A percentile compares a stretch with the other conserved stretches of the same genome.
phyloP scores from a whole-genome alignment of 2,797 vertebrate genomes.

The Pipistrellus nathusii region DNA sequence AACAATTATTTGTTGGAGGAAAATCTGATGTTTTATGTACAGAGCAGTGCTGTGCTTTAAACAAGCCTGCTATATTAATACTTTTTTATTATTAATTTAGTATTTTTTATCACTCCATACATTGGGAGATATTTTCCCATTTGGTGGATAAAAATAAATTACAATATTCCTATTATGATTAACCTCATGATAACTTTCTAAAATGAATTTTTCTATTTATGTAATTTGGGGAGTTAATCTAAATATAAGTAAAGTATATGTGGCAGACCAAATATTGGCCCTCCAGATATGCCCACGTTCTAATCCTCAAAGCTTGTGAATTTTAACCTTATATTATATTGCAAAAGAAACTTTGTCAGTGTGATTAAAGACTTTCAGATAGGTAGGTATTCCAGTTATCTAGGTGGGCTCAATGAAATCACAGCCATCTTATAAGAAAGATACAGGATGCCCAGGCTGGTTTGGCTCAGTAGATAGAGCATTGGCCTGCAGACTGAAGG shows the following conservation, averaged over 20 bases:
- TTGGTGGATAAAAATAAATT: conserved; percentile 45
- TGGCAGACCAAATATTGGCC: neutral
- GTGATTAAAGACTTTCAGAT: neutral
- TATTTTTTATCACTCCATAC: conserved; percentile 31
- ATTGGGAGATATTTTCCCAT: conserved; percentile 9
- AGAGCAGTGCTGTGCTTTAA: conserved; percentile 54
- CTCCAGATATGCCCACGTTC: neutral
- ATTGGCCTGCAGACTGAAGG: too few relatives aligned
- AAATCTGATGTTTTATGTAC: conserved; percentile 39
- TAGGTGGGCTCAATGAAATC: neutral
- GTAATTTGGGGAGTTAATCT: neutral
- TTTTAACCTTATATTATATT: neutral
- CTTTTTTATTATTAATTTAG: neutral
- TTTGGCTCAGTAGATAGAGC: too few relatives aligned
- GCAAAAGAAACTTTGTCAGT: neutral
- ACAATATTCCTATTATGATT: neutral
- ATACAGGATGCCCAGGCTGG: neutral
- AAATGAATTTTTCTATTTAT: conserved; percentile 27
- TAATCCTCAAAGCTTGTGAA: neutral
- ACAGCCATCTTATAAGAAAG: neutral
- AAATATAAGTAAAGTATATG: neutral
- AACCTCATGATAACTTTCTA: conserved; percentile 13
- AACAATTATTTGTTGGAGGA: conserved; percentile 15
- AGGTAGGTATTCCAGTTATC: neutral
- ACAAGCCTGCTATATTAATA: neutral